A percentile compares a stretch with the other conserved stretches of the same genome.
Conservation (phyloP, 2,888 invertebrate genomes). For the Orthonevra nobilis region DNA sequence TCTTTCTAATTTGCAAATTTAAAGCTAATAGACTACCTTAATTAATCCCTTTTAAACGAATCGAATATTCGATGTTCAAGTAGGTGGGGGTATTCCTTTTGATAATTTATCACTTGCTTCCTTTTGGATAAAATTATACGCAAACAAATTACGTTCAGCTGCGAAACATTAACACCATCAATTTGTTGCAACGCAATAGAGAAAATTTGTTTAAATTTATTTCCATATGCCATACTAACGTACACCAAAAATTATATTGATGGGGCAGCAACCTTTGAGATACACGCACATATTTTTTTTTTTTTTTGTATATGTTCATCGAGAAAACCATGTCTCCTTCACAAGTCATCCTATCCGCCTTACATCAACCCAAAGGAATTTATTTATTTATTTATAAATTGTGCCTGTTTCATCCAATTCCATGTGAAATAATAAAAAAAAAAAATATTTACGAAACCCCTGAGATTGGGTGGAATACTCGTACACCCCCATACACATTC, state of each 20-base stretch:
- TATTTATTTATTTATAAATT: constrained; percentile 65
- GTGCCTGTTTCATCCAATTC: constrained; percentile 52
- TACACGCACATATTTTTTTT: constrained; percentile 17
- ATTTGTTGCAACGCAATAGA: constrained; percentile 50
- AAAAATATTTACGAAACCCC: constrained; percentile 36
- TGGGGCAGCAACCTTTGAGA: constrained; percentile 27
- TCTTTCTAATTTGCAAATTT: no score
- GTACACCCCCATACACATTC: no score
- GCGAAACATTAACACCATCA: constrained; percentile 32
- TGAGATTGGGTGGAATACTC: constrained; percentile 34
- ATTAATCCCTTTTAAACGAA: constrained; percentile 38
- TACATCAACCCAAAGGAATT: constrained; percentile 43
- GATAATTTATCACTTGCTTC: constrained; percentile 45
- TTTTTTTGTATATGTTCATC: constrained; percentile 40
- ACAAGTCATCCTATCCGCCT: constrained; percentile 42
- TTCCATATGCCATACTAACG: neutral
- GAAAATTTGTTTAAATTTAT: constrained; percentile 58
- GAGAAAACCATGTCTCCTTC: constrained; percentile 53
- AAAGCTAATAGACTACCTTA: constrained; percentile 23
- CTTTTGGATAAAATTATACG: constrained; percentile 13
- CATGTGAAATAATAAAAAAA: constrained; percentile 46
- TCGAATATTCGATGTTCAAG: constrained; percentile 18
- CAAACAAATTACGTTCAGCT: constrained; percentile 51
- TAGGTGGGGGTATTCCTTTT: no score
- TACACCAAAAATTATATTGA: constrained; percentile 1